phyloP scores from a whole-genome alignment of 1,140 invertebrate species.

The Venturia canescens region DNA sequence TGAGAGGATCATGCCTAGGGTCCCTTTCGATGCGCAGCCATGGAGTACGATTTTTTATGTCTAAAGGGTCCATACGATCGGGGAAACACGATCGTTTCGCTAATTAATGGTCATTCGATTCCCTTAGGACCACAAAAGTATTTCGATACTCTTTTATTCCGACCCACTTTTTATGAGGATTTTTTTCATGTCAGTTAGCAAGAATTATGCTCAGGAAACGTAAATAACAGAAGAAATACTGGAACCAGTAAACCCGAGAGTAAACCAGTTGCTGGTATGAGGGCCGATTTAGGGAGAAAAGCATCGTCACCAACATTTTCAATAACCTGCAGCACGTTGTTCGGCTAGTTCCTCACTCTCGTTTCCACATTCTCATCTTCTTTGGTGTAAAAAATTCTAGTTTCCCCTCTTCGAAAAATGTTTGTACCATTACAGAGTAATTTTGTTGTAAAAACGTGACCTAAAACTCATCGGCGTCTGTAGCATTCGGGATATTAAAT shows the following conservation, averaged over 20 bases:
- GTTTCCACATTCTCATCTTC: no score
- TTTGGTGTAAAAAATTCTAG: no score
- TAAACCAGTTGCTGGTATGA: background rate
- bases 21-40: constrained; percentile 19
- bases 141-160: background rate
- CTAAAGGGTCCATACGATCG: background rate
- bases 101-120: constrained; percentile 44
- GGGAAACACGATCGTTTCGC: constrained; percentile 41
- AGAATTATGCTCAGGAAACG: background rate
- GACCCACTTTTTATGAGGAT: background rate
- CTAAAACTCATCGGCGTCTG: background rate
- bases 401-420: background rate
- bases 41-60: constrained; percentile 40
- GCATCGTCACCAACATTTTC: no score
- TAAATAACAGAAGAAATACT: background rate
- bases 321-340: no score
- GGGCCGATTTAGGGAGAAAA: background rate
- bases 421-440: background rate
- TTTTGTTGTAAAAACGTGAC: background rate
- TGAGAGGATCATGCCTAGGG: constrained; percentile 41
- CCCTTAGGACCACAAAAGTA: constrained; percentile 19
- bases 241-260: background rate
- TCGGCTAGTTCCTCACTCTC: no score
- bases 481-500: background rate
- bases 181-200: constrained; percentile 8